Conservation (phyloP, 2,888 invertebrate species). For the Trissolcus japonicus region DNA sequence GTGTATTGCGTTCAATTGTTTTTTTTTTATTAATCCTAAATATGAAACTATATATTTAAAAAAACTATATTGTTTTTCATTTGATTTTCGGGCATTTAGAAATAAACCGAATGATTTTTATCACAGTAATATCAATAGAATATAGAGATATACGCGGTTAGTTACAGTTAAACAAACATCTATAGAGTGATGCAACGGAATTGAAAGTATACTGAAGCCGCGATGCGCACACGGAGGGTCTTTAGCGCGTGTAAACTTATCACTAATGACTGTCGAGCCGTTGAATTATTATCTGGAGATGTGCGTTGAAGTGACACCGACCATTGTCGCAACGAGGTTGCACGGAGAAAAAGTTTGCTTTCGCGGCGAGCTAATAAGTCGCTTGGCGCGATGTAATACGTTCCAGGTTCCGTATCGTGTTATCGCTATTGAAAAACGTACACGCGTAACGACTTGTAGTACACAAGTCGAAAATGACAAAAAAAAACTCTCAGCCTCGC, state of each 20-base stretch:
- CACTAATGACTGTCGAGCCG: slow-evolving; percentile 58
- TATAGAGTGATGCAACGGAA: slow-evolving; percentile 57
- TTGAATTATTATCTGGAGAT: slow-evolving; percentile 39
- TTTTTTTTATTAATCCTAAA: no score
- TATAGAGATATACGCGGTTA: not conserved
- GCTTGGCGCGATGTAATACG: slow-evolving; percentile 1
- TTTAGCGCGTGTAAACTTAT: slow-evolving; percentile 60
- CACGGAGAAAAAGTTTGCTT: slow-evolving; percentile 18
- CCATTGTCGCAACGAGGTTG: slow-evolving; percentile 30
- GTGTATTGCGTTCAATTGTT: no score
- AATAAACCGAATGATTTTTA: not conserved
- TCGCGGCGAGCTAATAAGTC: slow-evolving; percentile 21
- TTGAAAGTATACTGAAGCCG: slow-evolving; percentile 46
- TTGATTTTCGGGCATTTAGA: no score
- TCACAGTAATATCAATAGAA: not conserved
- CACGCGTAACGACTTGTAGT: slow-evolving; percentile 44
- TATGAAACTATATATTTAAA: no score
- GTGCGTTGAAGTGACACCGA: slow-evolving; percentile 35
- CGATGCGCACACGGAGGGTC: slow-evolving; percentile 39
- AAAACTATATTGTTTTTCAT: no score
- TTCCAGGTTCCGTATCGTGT: slow-evolving; percentile 15
- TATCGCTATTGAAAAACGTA: slow-evolving; percentile 34
- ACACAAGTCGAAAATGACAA: slow-evolving; percentile 23
- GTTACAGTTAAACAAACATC: slow-evolving; percentile 6
- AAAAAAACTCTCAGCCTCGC: slow-evolving; percentile 28